A percentile compares a stretch with the other conserved stretches of the same genome.
phyloP scores from a whole-genome alignment of 2,888 invertebrate genomes.

The Phortica okadai region DNA sequence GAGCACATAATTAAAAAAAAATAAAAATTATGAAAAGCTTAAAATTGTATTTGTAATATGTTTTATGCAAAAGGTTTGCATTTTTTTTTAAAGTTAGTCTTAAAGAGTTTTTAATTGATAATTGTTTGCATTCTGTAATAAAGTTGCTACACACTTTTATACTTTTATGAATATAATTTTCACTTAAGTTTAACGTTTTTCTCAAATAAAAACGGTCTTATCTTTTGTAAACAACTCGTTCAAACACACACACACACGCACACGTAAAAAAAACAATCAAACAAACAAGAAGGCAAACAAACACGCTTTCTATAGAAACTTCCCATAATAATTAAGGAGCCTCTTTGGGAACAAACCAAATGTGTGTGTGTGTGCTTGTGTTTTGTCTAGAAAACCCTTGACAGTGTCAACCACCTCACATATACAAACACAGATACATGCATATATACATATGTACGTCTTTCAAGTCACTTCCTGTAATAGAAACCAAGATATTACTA shows the following conservation, averaged over 20 bases:
- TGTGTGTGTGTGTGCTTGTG: not conserved
- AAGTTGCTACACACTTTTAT: not conserved
- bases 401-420: constrained; percentile 27
- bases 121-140: too few species aligned
- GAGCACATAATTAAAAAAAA: too few species aligned
- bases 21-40: too few species aligned
- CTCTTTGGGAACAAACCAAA: not conserved
- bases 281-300: too few species aligned
- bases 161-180: not conserved
- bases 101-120: too few species aligned
- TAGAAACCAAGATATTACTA: constrained; percentile 53
- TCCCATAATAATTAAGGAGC: not conserved
- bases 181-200: not conserved
- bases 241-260: not conserved
- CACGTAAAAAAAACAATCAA: too few species aligned
- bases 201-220: not conserved
- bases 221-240: not conserved
- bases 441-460: constrained; percentile 2
- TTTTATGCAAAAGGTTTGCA: too few species aligned
- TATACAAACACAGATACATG: not conserved
- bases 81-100: too few species aligned
- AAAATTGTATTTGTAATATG: too few species aligned
- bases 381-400: constrained; percentile 12
- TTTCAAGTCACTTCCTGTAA: constrained; percentile 71
- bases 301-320: too few species aligned